Conservation (phyloP, 2,113 vertebrate species). For the Hydrolagus affinis region DNA sequence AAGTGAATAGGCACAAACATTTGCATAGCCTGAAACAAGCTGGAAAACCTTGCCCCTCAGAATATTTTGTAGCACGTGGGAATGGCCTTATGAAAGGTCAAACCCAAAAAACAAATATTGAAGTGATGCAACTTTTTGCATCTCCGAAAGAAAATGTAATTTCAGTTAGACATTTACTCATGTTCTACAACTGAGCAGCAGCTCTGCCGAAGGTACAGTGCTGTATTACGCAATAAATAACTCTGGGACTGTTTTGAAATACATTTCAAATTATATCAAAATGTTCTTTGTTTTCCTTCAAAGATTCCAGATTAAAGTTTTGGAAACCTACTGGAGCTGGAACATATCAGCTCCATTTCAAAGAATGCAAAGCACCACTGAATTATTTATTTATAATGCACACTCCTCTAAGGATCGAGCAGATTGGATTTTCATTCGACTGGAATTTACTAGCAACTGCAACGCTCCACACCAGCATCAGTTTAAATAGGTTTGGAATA, state of each 20-base stretch:
- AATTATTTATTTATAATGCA: neutral
- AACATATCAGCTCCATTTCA: neutral
- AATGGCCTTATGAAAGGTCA: neutral
- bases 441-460: neutral
- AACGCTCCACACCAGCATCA: neutral
- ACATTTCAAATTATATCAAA: neutral
- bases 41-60: neutral
- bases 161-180: neutral
- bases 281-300: neutral
- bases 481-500: neutral
- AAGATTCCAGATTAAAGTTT: neutral
- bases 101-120: neutral
- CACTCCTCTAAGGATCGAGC: neutral
- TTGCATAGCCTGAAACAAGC: neutral
- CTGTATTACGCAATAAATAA: too few species aligned
- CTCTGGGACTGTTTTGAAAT: neutral
- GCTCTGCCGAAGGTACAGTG: too few species aligned
- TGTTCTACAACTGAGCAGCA: too few species aligned
- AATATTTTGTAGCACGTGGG: neutral
- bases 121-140: neutral
- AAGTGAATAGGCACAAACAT: neutral
- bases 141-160: neutral
- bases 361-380: neutral
- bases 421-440: slow-evolving; percentile 11
- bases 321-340: neutral